Evolutionary conservation across 1,140 invertebrate genomes (phyloP), one percentile per base, ranked within the genome.

Genomic region (Caenorhabditis brenneri): DNA sequence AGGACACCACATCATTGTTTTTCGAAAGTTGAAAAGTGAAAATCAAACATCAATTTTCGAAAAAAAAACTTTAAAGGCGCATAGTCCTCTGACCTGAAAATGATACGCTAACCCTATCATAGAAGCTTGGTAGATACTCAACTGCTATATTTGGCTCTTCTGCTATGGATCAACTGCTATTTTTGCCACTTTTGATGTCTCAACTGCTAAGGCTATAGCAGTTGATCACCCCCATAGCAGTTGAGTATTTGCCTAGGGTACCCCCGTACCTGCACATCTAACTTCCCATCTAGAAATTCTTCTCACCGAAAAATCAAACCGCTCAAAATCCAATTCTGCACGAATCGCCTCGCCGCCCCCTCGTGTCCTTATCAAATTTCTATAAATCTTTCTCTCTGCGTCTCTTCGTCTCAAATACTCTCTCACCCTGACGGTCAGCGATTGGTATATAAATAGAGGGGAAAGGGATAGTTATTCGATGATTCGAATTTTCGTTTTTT

Each of bases 1-100:
- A n/a, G n/a, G n/a, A n/a, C n/a, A n/a, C n/a, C n/a, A n/a, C 49
- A 51, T n/a, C 49, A 51, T 51, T 58, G 53, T 27, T 58, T 58
- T 58, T 58, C 24, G 24, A 58, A 58, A 58, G 19, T 6, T 58
- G 29, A 27, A 9, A 10, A 2, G 3, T 29, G 24, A 58, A 58
- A 58, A 58, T 58, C 53, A 58, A 58, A 58, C 53, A 58, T 58
- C 53, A 58, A 58, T 29, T n/a, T n/a, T n/a, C n/a, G n/a, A n/a
- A n/a, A n/a, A n/a, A n/a, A n/a, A n/a, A n/a, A n/a, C n/a, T n/a
- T n/a, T n/a, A n/a, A n/a, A n/a, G n/a, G n/a, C n/a, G n/a, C n/a
- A n/a, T n/a, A n/a, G n/a, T n/a, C n/a, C n/a, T n/a, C n/a, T n/a
- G n/a, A n/a, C n/a, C n/a, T n/a, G n/a, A n/a, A n/a, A n/a, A n/a